A percentile compares a stretch with the other conserved stretches of the same genome.
These are phyloP conservation scores for Rhynchophorus ferrugineus DNA, from an alignment of 1,140 invertebrate genomes.

Conservation along the genomic window DNA sequence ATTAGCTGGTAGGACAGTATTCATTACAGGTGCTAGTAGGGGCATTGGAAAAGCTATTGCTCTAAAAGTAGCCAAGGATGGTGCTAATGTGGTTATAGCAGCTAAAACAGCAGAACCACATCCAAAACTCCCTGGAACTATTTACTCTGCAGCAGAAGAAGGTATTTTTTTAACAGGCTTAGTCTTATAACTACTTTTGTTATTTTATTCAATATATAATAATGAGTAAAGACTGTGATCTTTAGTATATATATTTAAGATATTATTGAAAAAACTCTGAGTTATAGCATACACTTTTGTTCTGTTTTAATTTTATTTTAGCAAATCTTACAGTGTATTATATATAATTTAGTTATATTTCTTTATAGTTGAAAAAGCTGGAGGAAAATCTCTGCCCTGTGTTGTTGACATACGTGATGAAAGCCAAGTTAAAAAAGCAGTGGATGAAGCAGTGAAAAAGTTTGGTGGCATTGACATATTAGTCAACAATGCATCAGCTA, in stretches of 20 bases:
- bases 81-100: conserved; percentile 89
- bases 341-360: conserved; percentile 21
- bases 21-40: conserved; percentile 93
- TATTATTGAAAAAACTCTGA: conserved; percentile 1
- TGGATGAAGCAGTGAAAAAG: conserved; percentile 77
- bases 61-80: conserved; percentile 87
- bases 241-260: no score
- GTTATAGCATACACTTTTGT: no score
- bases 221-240: no score
- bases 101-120: conserved; percentile 95
- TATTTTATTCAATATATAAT: background rate
- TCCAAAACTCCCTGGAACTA: conserved; percentile 96
- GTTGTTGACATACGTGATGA: conserved; percentile 92
- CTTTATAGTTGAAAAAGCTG: conserved; percentile 82
- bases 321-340: background rate
- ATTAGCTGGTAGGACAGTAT: conserved; percentile 84
- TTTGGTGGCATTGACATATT: conserved; percentile 96
- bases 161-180: conserved; percentile 49
- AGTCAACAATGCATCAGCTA: conserved; percentile 96
- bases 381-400: conserved; percentile 87
- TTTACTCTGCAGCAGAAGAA: conserved; percentile 94
- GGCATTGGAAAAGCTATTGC: conserved; percentile 98
- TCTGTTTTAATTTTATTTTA: background rate
- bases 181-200: background rate
- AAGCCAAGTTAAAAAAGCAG: conserved; percentile 70